Evolutionary conservation across 2,113 vertebrate species (phyloP).

Genomic region (Hypanus sabinus): DNA sequence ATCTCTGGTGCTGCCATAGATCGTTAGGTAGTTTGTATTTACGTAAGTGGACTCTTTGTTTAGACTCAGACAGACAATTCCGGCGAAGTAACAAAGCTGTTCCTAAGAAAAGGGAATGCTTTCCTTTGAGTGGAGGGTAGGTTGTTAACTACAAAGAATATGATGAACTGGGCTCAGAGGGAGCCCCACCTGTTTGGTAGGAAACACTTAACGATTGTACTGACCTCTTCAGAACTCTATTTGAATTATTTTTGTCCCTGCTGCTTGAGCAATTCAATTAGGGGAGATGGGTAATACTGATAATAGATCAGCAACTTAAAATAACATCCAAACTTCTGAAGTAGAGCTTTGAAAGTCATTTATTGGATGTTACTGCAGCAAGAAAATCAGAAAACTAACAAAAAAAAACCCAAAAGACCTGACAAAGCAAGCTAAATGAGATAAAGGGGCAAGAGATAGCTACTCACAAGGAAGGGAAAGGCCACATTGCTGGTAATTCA

Average conservation of each 20-base stretch:
- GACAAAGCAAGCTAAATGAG: neutral
- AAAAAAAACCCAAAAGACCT: neutral
- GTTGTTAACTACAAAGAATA: neutral
- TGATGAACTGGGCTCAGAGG: neutral
- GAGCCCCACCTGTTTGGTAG: neutral
- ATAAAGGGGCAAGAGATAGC: neutral
- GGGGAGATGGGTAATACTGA: neutral
- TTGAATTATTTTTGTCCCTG: neutral
- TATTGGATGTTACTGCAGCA: neutral
- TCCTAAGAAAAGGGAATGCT: neutral
- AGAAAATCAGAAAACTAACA: neutral
- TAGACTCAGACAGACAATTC: neutral
- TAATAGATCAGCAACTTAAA: neutral
- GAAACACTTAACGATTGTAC: neutral
- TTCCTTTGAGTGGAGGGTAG: neutral
- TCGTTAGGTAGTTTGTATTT: neutral
- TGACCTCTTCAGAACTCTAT: no score
- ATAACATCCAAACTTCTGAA: neutral
- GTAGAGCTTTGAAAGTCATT: neutral
- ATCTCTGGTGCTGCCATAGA: neutral
- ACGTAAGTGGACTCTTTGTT: neutral
- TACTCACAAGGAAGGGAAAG: neutral
- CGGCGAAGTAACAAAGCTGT: neutral
- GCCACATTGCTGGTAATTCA: neutral
- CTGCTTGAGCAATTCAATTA: neutral